phyloP scores from a whole-genome alignment of 2,113 vertebrate genomes.

The Hystrix brachyura region DNA sequence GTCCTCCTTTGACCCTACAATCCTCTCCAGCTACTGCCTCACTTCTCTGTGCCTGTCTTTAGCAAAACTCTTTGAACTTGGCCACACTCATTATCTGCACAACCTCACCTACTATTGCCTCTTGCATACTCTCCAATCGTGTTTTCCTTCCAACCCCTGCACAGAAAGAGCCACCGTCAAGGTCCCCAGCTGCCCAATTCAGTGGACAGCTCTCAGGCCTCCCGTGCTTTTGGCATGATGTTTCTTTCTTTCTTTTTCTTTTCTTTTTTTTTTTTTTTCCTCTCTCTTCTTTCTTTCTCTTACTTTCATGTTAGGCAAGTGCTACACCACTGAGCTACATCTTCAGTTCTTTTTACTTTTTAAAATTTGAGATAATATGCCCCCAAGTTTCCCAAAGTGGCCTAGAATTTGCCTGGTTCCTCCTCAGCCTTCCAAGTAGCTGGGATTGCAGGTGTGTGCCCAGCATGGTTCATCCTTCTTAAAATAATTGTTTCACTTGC shows the following conservation, averaged over 20 bases:
- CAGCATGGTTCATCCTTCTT: neutral
- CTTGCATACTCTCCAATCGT: neutral
- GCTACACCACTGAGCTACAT: neutral
- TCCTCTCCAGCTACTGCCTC: constrained; percentile 1
- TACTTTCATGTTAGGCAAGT: neutral
- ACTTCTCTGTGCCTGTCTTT: neutral
- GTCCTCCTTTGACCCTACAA: neutral
- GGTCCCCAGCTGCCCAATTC: neutral
- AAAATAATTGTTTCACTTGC: neutral
- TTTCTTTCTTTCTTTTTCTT: neutral
- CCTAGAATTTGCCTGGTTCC: neutral
- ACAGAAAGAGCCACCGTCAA: neutral
- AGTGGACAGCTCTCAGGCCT: neutral
- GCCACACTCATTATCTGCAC: neutral
- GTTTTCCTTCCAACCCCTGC: neutral
- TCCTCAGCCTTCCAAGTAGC: neutral
- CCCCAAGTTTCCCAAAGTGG: neutral
- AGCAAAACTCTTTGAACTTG: constrained; percentile 9
- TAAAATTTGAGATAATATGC: neutral
- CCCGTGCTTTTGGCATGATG: neutral
- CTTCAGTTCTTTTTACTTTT: neutral
- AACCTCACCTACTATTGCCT: neutral
- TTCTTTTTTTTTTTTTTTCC: neutral
- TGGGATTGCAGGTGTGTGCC: neutral
- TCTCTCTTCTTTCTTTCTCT: neutral